These are phyloP conservation scores for Ispidina lecontei DNA, from an alignment of 2,797 vertebrate species.

Conservation along the genomic window DNA sequence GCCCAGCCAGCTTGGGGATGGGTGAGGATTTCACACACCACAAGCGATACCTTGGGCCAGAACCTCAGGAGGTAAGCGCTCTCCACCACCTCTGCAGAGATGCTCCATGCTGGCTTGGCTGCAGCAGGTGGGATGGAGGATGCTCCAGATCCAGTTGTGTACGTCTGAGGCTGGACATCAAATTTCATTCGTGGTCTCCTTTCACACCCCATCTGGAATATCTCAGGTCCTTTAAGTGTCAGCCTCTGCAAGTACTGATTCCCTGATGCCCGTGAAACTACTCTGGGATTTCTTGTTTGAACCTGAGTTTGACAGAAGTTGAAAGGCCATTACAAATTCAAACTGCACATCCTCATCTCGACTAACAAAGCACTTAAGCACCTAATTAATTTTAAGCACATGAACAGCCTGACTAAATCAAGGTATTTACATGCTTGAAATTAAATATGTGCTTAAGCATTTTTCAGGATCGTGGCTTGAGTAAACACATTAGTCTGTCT, in stretches of 20 bases:
- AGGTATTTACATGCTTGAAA: conserved; percentile 38
- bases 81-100: not conserved
- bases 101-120: not conserved
- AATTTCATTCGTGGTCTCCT: not conserved
- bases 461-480: not conserved
- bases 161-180: not conserved
- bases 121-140: not conserved
- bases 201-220: not conserved
- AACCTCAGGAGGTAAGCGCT: not conserved
- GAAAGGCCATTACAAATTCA: not conserved
- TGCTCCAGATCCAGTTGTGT: not conserved
- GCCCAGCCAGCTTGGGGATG: not conserved
- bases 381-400: conserved; percentile 51
- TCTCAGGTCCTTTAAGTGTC: not conserved
- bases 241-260: not conserved
- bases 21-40: not conserved
- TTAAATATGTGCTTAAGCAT: conserved; percentile 54
- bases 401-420: not conserved
- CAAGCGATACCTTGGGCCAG: not conserved
- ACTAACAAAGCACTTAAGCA: conserved; percentile 8
- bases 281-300: not conserved
- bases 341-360: not conserved
- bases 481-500: conserved; percentile 28
- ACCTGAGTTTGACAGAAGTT: not conserved
- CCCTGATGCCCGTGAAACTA: not conserved